These are phyloP conservation scores for Cerceris ruficornis DNA, from an alignment of 2,888 invertebrate species.

Conservation along the genomic window DNA sequence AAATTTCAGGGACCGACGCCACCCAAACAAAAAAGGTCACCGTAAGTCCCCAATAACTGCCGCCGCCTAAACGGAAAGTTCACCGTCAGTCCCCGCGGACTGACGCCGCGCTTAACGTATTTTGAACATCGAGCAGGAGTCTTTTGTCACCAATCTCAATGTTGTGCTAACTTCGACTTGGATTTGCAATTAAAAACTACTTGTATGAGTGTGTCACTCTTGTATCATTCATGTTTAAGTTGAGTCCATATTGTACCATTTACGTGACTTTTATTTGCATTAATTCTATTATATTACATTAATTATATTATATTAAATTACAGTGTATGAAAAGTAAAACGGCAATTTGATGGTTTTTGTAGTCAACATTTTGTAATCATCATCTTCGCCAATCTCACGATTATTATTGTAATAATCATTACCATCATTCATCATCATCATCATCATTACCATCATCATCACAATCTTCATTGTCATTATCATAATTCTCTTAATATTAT, in stretches of 20 bases:
- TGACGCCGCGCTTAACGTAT: too few relatives aligned
- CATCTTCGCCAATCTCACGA: slow-evolving; percentile 56
- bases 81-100: too few relatives aligned
- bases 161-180: slow-evolving; percentile 74
- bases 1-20: too few relatives aligned
- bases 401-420: slow-evolving; percentile 63
- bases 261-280: slow-evolving; percentile 72
- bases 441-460: too few relatives aligned
- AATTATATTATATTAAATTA: slow-evolving; percentile 68
- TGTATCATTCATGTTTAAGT: slow-evolving; percentile 72
- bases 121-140: slow-evolving; percentile 71
- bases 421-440: slow-evolving; percentile 32
- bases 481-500: too few relatives aligned
- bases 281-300: slow-evolving; percentile 69
- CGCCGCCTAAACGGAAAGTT: too few relatives aligned
- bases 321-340: slow-evolving; percentile 56
- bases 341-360: slow-evolving; percentile 72
- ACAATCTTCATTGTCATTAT: too few relatives aligned
- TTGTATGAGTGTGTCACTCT: slow-evolving; percentile 68
- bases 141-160: slow-evolving; percentile 77
- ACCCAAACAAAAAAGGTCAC: too few relatives aligned
- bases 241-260: slow-evolving; percentile 71
- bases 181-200: slow-evolving; percentile 59
- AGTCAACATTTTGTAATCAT: slow-evolving; percentile 71
- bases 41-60: too few relatives aligned